phyloP scores from a whole-genome alignment of 2,797 vertebrate species.

The Lepilemur septentrionalis region DNA sequence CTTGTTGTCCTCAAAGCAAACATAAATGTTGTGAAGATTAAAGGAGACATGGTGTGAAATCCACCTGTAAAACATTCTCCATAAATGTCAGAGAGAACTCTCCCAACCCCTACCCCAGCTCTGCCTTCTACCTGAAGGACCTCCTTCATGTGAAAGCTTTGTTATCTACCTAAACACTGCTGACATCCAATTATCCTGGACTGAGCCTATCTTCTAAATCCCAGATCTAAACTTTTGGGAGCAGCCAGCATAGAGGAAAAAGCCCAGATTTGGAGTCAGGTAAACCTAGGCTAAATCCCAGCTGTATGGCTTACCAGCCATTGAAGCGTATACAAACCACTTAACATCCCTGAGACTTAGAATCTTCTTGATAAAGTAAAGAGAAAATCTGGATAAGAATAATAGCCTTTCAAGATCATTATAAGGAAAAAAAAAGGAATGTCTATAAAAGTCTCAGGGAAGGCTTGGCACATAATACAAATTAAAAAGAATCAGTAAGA shows the following conservation, averaged over 20 bases:
- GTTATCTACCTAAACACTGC: not conserved
- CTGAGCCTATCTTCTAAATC: not conserved
- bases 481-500: not conserved
- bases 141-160: not conserved
- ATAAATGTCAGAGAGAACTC: not conserved
- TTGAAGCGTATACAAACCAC: not conserved
- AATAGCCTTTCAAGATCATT: not conserved
- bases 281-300: not conserved
- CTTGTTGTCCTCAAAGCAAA: not conserved
- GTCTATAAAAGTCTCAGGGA: not conserved
- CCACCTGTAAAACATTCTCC: not conserved
- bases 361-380: not conserved
- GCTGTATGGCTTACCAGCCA: not conserved
- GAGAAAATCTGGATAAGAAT: not conserved
- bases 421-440: not conserved
- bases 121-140: not conserved
- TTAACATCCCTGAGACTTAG: not conserved
- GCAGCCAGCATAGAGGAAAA: not conserved
- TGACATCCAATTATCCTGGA: not conserved
- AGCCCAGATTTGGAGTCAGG: not conserved
- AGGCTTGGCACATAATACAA: not conserved
- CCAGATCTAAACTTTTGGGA: not conserved
- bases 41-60: not conserved
- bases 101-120: not conserved
- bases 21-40: not conserved